Base-by-base conservation (phyloP, 2,888 invertebrate genomes). In the Tetragnatha montana region DNA sequence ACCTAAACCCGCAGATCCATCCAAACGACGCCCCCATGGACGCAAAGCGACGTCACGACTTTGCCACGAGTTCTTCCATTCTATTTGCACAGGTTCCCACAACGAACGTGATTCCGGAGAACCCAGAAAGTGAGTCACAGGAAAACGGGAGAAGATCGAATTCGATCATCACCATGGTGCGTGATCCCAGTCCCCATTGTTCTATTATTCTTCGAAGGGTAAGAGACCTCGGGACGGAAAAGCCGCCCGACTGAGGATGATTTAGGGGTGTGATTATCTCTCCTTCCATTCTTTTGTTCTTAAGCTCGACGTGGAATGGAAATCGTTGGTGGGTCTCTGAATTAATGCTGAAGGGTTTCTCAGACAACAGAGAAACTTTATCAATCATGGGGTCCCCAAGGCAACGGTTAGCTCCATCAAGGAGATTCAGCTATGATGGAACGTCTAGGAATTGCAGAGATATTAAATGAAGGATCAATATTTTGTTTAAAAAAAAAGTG, bases 171-270 rank as follows among this genome's bases (percentile, higher is more conserved):
- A 50, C 14, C 50, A 35, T 17, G 71, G 73, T 73, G 82, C 82
- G 82, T 82, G 82, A 82, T 74, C 73, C 60, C 74, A 74, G 51
- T 21, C 51, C 69, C 82, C 51, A 82, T 82, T 82, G 82, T 82
- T 82, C 82, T 82, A 82, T 82, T 82, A 35, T 35, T 74, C 22
- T 82, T 82, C 82, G 82, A 19, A 73, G 82, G 82, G 82, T 82
- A 82, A 82, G 74, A 73, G 82, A 82, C 82, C 82, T 82, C 82
- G 22, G 35, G 70, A 81, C 69, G 81, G 70, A 81, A 73, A 82
- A 60, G 22, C 74, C 74, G 73, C 74, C 82, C 73, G 82, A 73
- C 51, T 82, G 50, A 82, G 50, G 50, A 50, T 71, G 81, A 82
- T 82, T 82, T 82, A 82, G 22, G 35, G 51, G 82, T 22, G 71